Conservation (phyloP, 2,113 vertebrate genomes). For the Psammodynastes pulverulentus region DNA sequence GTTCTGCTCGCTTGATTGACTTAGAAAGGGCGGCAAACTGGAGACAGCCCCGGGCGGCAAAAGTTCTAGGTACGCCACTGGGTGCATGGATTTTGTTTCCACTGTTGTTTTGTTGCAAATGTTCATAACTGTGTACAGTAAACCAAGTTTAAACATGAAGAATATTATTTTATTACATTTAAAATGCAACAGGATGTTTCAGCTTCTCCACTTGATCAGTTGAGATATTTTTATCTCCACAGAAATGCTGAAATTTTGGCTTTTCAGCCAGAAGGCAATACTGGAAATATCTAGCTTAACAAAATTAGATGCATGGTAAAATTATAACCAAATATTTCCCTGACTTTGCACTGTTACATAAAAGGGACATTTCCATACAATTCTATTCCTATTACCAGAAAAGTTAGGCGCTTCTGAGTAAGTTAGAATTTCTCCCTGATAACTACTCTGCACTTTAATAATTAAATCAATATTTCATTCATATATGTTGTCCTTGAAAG, state of each 20-base stretch:
- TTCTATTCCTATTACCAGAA: background rate
- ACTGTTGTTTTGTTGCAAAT: background rate
- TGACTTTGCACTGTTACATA: background rate
- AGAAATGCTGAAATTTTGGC: slow-evolving; percentile 1
- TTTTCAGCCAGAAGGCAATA: background rate
- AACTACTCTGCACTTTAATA: background rate
- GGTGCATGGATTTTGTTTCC: background rate
- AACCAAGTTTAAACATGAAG: background rate
- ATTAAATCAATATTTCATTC: background rate
- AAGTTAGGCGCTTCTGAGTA: background rate
- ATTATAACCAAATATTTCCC: slow-evolving; percentile 2
- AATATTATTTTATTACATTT: background rate
- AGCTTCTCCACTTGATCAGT: background rate
- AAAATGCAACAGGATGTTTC: background rate
- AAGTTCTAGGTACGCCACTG: no score
- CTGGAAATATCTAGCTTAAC: background rate
- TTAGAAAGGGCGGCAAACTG: no score
- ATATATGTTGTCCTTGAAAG: background rate
- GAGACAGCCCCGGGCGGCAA: no score
- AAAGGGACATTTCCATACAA: background rate
- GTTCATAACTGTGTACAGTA: background rate
- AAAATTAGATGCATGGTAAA: background rate
- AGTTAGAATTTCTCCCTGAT: background rate
- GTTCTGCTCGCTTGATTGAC: no score
- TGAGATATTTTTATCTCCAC: background rate